Conservation (phyloP, 2,113 vertebrate genomes). For the Pomatorhinus ruficollis region DNA sequence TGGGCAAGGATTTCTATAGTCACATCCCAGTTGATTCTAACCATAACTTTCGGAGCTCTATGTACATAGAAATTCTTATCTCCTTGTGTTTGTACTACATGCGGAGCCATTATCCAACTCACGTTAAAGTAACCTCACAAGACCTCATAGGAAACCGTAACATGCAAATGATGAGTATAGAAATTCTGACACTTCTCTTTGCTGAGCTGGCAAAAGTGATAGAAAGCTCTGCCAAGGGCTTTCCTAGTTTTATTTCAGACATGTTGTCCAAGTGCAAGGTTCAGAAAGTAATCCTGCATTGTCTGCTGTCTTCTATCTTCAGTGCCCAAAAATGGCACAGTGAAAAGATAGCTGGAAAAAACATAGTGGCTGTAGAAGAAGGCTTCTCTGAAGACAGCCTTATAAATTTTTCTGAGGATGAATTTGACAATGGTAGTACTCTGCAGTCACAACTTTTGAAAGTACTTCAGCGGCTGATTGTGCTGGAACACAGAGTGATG, state of each 20-base stretch:
- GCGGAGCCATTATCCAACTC: conserved; percentile 93
- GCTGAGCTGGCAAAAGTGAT: conserved; percentile 92
- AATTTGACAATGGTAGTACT: conserved; percentile 91
- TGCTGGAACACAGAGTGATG: conserved; percentile 92
- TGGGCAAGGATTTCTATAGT: conserved; percentile 98
- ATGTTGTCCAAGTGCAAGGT: conserved; percentile 98
- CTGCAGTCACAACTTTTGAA: conserved; percentile 93
- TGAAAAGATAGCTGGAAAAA: conserved; percentile 83
- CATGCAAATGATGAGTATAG: conserved; percentile 97
- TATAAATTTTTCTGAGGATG: conserved; percentile 96
- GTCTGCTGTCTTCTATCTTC: conserved; percentile 94
- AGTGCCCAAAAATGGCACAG: conserved; percentile 97
- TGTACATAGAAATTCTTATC: conserved; percentile 98
- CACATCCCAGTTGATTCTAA: conserved; percentile 94
- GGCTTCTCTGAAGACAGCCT: conserved; percentile 95
- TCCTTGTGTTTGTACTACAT: conserved; percentile 95
- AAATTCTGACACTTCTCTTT: conserved; percentile 94
- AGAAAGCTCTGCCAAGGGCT: conserved; percentile 94
- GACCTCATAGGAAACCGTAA: conserved; percentile 95
- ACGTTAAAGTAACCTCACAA: conserved; percentile 86
- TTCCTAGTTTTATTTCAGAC: conserved; percentile 96
- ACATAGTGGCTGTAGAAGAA: conserved; percentile 87
- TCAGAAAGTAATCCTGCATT: conserved; percentile 96
- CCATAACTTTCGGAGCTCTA: conserved; percentile 94
- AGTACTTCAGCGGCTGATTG: conserved; percentile 91